Base-by-base conservation (phyloP, 2,797 vertebrate species). In the Avahi laniger region DNA sequence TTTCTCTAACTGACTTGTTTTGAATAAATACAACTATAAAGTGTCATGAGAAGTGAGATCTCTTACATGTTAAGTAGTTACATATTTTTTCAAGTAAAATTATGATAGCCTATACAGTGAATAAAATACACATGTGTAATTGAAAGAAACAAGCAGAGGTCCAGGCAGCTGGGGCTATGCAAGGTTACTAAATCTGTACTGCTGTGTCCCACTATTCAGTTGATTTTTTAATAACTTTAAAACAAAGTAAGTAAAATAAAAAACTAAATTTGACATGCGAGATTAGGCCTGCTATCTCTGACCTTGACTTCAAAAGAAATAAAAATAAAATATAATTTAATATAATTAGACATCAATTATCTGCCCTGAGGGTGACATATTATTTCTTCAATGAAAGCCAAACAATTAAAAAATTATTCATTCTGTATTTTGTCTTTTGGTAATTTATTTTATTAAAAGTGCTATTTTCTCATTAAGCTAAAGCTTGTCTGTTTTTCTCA, bases 331-430 rank as follows among this genome's bases (percentile, higher is more conserved):
- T 48, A 20, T 50, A 69, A 70, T 24, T 79, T 61, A 43, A 69
- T 30, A 9, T 52, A 78, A 22, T 35, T 63, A 13, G 18, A 54
- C 24, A 61, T 26, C 38, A 76, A 15, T 59, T 76, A 59, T 78
- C 13, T 83, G 6, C 30, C 26, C n/a, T 69, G 6, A 76, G 5
- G 3, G 30, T 17, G 12, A 90, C 5, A 61, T 41, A 38, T 43
- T 28, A 63, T 69, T 84, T 94, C n/a, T 78, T 76, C 12, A 83
- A 8, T 30, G 67, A 84, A 89, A 90, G 26, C 38, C 33, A 57
- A 72, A 63, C 5, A 81, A 67, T 46, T 59, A 14, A 75, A 20
- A 54, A 59, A 54, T 30, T 33, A 35, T 82, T 65, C 46, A 54
- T 89, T 67, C 38, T 50, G 3, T 20, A 76, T 73, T 72, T 85